Conservation (phyloP, 2,113 vertebrate genomes). For the Cariama cristata region DNA sequence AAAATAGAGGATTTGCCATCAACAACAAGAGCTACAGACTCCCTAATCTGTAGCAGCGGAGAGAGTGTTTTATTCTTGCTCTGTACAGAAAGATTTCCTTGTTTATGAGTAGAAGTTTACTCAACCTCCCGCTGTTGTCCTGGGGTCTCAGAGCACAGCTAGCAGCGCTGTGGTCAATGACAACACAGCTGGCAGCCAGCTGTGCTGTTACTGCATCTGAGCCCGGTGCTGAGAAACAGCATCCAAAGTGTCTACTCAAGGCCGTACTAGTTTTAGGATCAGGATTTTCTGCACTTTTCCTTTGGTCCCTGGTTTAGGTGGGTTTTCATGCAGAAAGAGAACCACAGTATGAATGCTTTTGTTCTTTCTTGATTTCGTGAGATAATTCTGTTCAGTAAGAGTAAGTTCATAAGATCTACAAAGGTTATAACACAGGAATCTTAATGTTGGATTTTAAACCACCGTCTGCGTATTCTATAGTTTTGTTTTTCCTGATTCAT, state of each 20-base stretch:
- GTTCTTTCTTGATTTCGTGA: neutral
- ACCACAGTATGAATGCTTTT: neutral
- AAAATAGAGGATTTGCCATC: neutral
- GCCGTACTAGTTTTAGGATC: neutral
- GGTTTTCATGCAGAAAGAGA: neutral
- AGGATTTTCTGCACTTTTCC: neutral
- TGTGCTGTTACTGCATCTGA: neutral
- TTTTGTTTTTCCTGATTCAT: neutral
- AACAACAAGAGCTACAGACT: neutral
- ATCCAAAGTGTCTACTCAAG: neutral
- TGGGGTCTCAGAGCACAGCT: neutral
- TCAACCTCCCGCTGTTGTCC: neutral
- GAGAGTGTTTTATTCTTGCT: neutral
- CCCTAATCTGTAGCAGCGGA: neutral
- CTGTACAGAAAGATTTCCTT: neutral
- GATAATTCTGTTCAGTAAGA: neutral
- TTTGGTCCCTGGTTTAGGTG: neutral
- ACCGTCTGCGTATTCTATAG: neutral
- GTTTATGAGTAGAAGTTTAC: neutral
- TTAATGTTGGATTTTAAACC: neutral
- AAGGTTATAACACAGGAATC: neutral
- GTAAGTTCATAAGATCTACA: neutral
- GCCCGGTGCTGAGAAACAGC: neutral
- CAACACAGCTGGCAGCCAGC: neutral
- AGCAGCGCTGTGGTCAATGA: neutral